Evolutionary conservation across 1,140 invertebrate genomes (phyloP), one percentile per base, ranked within the genome.

Genomic region (Megalopta genalis): DNA sequence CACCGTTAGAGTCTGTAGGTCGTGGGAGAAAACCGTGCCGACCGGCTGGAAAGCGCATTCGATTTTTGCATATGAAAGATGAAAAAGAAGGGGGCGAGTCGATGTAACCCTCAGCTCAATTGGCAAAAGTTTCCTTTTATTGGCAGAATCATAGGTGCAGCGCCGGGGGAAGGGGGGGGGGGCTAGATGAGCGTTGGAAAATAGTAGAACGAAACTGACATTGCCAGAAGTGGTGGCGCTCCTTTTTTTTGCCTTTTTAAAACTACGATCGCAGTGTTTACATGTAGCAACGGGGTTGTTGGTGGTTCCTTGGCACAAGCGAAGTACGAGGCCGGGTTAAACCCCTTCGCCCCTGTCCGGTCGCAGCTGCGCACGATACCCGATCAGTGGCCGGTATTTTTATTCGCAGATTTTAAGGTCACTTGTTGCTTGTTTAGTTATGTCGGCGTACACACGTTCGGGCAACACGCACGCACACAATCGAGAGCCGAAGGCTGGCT

Each of bases 391-490:
- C 82, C 80, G 67, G 87, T 85, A 89, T 92, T 92, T 92, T 92
- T 91, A 90, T 91, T 90, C 87, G 77, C 86, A 87, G 86, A 91
- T 92, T 91, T 91, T 90, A 91, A 91, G 89, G 90, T 92, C 91
- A 92, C 91, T 92, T 92, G 91, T 92, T 92, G 91, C 91, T 91
- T 91, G 90, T 91, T 92, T 92, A 90, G 90, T 90, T 90, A 90
- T 91, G 90, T 91, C 86, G 83, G 67, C 75, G 77, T 86, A 84
- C 73, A 86, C 79, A 83, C 86, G 81, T 74, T 72, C 71, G 76
- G 71, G 63, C 64, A 75, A 10, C 10, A 83, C 85, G 23, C 71
- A 18, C 69, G 39, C 59, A 54, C 64, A 70, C 57, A 42, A 9
- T 25, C 32, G 27, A 18, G 37, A 46, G 8, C 42, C 42, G 42